Conservation (phyloP, 2,888 invertebrate genomes). For the Polyommatus iphigenia region DNA sequence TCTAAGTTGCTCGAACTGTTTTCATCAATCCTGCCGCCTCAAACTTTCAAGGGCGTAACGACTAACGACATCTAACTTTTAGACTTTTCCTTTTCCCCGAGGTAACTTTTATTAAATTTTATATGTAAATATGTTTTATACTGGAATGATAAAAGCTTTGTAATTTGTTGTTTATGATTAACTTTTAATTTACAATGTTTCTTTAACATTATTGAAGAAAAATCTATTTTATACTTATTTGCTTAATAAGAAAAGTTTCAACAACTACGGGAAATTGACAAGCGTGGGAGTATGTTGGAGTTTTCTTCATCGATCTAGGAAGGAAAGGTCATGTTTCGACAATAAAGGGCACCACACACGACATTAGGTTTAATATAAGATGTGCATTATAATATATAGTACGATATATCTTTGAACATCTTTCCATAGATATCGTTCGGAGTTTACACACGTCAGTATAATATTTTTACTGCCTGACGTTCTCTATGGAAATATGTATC, state of each 20-base stretch:
- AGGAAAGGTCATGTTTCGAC: background rate
- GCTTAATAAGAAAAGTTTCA: background rate
- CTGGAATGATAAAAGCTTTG: background rate
- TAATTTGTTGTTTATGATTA: no score
- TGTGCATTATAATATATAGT: no score
- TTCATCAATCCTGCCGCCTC: constrained; percentile 1
- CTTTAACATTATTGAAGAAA: no score
- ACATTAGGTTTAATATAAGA: no score
- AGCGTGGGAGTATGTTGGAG: background rate
- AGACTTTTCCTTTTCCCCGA: background rate
- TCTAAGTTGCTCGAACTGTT: background rate
- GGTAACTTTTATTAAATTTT: background rate
- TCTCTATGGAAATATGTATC: no score
- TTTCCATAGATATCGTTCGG: no score
- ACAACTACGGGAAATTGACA: background rate
- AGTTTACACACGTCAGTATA: no score
- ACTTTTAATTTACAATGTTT: no score
- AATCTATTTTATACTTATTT: background rate
- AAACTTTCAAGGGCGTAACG: background rate
- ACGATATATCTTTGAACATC: no score
- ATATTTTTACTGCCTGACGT: no score
- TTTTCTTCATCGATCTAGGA: background rate
- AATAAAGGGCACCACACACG: background rate
- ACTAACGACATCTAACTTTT: constrained; percentile 9
- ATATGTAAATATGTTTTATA: background rate